These are phyloP conservation scores for Drosophila pseudoananassae DNA, from an alignment of 1,140 invertebrate species.

Conservation along the genomic window DNA sequence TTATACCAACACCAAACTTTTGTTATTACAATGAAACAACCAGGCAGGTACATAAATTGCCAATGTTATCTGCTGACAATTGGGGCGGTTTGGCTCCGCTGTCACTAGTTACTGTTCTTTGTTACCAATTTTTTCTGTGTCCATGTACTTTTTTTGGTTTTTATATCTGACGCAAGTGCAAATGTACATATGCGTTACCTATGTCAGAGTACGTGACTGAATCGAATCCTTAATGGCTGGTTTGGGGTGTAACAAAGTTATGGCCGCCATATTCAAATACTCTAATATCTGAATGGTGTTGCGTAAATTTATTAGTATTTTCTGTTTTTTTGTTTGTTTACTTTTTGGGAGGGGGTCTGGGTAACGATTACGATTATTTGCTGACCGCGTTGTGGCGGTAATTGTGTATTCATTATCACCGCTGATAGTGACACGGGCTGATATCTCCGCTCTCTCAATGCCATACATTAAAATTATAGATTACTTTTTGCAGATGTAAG, in stretches of 20 bases:
- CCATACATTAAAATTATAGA: slow-evolving; percentile 66
- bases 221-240: slow-evolving; percentile 37
- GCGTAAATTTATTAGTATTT: slow-evolving; percentile 39
- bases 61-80: slow-evolving; percentile 55
- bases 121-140: not conserved
- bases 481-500: slow-evolving; percentile 53
- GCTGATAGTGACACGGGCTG: slow-evolving; percentile 56
- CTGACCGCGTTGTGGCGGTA: slow-evolving; percentile 51
- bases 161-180: slow-evolving; percentile 38
- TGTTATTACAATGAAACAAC: slow-evolving; percentile 63
- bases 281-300: slow-evolving; percentile 28
- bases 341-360: not conserved
- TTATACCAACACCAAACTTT: slow-evolving; percentile 39
- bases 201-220: slow-evolving; percentile 43
- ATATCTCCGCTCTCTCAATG: slow-evolving; percentile 51
- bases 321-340: slow-evolving; percentile 27
- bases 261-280: slow-evolving; percentile 43
- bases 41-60: slow-evolving; percentile 58
- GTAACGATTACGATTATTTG: slow-evolving; percentile 52
- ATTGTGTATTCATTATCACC: slow-evolving; percentile 73
- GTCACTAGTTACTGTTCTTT: slow-evolving; percentile 34
- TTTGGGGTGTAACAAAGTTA: slow-evolving; percentile 23
- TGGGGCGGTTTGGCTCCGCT: slow-evolving; percentile 42
- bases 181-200: slow-evolving; percentile 41
- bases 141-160: not conserved